Conservation (phyloP, 1,140 invertebrate species). For the Hermetia illucens region DNA sequence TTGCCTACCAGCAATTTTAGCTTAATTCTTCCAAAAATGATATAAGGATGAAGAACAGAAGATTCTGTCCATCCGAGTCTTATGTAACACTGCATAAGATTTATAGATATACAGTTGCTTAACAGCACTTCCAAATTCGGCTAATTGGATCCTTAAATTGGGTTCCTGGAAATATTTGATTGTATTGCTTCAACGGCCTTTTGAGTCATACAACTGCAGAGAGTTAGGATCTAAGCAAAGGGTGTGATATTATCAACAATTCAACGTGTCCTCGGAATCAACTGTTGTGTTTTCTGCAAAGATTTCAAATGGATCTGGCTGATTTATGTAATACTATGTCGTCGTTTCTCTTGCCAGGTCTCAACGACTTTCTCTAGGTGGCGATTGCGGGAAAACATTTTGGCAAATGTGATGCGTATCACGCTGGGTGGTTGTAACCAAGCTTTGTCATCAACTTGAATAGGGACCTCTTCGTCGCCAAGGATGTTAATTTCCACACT, state of each 20-base stretch:
- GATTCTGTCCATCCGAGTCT: conserved; percentile 38
- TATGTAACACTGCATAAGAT: conserved; percentile 48
- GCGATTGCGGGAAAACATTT: conserved; percentile 85
- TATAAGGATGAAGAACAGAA: conserved; percentile 41
- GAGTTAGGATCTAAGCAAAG: conserved; percentile 47
- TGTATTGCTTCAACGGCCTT: conserved; percentile 65
- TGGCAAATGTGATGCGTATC: conserved; percentile 88
- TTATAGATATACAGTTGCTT: conserved; percentile 60
- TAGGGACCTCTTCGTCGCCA: conserved; percentile 75
- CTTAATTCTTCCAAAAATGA: conserved; percentile 32
- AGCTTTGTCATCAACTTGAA: conserved; percentile 92
- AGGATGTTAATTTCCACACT: conserved; percentile 91
- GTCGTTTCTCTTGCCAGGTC: conserved; percentile 90
- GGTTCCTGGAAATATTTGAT: conserved; percentile 61
- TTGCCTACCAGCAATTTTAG: no score
- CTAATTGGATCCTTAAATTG: conserved; percentile 38
- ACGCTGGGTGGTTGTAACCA: conserved; percentile 96
- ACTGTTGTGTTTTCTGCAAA: conserved; percentile 26
- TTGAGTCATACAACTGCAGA: conserved; percentile 59
- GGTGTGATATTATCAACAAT: conserved; percentile 49
- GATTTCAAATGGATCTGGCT: conserved; percentile 25
- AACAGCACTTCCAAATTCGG: conserved; percentile 40
- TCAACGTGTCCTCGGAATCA: conserved; percentile 41
- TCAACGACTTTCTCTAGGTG: conserved; percentile 77
- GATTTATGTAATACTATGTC: conserved; percentile 36